A percentile compares a stretch with the other conserved stretches of the same genome.
Conservation (phyloP, 2,797 vertebrate genomes). For the Betta splendens region DNA sequence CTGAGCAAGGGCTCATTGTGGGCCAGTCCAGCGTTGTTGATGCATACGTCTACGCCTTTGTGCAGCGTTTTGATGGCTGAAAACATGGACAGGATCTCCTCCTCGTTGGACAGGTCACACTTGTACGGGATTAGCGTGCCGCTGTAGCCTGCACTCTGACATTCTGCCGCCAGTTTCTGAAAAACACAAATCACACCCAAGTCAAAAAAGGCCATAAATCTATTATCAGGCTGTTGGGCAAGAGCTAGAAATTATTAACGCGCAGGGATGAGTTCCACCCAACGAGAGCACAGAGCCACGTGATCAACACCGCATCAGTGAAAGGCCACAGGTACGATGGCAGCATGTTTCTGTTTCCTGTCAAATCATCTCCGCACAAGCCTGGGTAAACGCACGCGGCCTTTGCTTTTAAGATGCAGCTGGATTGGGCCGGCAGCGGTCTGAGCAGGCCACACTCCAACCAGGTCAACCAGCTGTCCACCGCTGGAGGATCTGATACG, state of each 20-base stretch:
- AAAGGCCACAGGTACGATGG: conserved; percentile 9
- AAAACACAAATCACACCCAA: conserved; percentile 36
- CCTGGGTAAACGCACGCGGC: neutral
- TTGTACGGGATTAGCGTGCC: conserved; percentile 94
- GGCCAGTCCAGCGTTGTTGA: conserved; percentile 94
- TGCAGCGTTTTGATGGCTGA: conserved; percentile 92
- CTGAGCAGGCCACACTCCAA: conserved; percentile 37
- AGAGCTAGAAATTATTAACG: conserved; percentile 43
- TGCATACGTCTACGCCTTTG: conserved; percentile 93
- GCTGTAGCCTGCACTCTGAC: conserved; percentile 91
- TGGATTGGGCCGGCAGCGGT: conserved; percentile 9
- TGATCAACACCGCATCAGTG: conserved; percentile 31
- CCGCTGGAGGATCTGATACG: conserved; percentile 48
- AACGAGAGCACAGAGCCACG: conserved; percentile 14
- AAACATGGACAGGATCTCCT: conserved; percentile 98
- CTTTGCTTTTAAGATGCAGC: conserved; percentile 3
- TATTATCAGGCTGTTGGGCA: conserved; percentile 9
- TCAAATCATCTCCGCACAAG: conserved; percentile 5
- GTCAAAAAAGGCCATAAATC: neutral
- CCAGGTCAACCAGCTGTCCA: conserved; percentile 54
- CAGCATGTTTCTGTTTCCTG: neutral
- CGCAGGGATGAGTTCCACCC: conserved; percentile 8
- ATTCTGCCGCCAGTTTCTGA: conserved; percentile 94
- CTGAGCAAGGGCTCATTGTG: conserved; percentile 90
- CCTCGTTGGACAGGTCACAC: conserved; percentile 94